Evolutionary conservation across 2,888 invertebrate genomes (phyloP).

Genomic region (Trachelus stipa): DNA sequence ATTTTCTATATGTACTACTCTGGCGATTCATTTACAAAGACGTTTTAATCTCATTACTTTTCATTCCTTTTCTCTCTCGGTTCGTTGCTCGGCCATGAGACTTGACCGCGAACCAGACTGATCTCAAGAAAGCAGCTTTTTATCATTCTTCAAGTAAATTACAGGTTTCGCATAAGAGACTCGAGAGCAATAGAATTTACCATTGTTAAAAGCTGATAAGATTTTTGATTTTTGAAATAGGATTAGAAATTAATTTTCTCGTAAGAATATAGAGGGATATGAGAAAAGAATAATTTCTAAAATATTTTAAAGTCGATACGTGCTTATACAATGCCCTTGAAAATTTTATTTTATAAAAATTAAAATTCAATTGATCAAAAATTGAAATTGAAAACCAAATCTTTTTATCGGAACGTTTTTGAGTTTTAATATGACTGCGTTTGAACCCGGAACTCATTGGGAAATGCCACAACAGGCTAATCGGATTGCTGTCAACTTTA

Average conservation of each 20-base stretch:
- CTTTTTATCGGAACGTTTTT: neutral
- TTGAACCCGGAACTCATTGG: neutral
- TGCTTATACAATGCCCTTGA: too few species aligned
- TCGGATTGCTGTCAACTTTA: neutral
- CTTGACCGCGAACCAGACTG: constrained; percentile 11
- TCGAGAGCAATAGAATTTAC: neutral
- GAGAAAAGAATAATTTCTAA: too few species aligned
- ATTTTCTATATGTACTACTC: neutral
- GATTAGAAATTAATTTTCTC: too few species aligned
- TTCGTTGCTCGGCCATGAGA: constrained; percentile 32
- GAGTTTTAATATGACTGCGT: neutral
- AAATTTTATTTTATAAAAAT: too few species aligned
- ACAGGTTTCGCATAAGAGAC: constrained; percentile 6
- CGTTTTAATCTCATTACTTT: neutral
- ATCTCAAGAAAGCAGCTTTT: constrained; percentile 17
- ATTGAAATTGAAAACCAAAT: too few species aligned
- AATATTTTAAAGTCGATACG: too few species aligned
- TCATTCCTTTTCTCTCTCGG: constrained; percentile 3
- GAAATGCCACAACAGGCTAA: neutral
- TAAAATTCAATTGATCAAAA: too few species aligned
- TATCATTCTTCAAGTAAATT: constrained; percentile 25
- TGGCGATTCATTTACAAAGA: neutral
- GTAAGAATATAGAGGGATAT: too few species aligned
- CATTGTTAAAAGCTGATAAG: neutral
- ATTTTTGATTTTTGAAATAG: too few species aligned